phyloP scores from a whole-genome alignment of 1,140 invertebrate species.

The Lepidurus packardi region DNA sequence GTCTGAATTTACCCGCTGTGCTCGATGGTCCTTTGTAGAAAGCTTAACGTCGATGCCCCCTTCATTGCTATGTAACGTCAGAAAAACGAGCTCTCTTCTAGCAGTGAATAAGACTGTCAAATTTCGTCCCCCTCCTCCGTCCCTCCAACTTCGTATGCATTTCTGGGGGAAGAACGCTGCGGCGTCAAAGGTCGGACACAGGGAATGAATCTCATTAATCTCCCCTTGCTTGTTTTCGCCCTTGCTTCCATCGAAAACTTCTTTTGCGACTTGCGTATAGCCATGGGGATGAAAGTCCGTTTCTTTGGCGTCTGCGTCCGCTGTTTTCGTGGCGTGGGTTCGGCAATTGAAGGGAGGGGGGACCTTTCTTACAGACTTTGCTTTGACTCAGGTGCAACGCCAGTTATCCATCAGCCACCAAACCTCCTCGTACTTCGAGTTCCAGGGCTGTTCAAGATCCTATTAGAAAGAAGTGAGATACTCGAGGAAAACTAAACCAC shows the following conservation, averaged over 20 bases:
- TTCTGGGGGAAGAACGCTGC: background rate
- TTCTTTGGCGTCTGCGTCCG: constrained; percentile 9
- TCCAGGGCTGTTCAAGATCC: background rate
- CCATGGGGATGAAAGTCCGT: background rate
- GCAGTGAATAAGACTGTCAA: background rate
- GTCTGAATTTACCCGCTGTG: too few relatives aligned
- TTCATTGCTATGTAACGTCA: too few relatives aligned
- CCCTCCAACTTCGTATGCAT: too few relatives aligned
- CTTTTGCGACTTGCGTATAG: background rate
- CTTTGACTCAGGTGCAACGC: background rate
- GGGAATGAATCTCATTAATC: constrained; percentile 14
- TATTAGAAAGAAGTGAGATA: background rate
- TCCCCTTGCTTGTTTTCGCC: constrained; percentile 3
- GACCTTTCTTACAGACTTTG: background rate
- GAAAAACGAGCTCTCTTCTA: too few relatives aligned
- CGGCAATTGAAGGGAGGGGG: background rate
- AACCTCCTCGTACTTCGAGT: background rate
- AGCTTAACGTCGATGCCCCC: too few relatives aligned
- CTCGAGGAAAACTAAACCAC: background rate
- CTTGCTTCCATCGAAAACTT: background rate
- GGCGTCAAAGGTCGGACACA: background rate
- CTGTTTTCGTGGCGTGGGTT: background rate
- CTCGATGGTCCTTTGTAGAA: too few relatives aligned
- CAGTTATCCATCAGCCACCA: background rate
- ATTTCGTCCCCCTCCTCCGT: background rate